A percentile compares a stretch with the other conserved stretches of the same genome.
Evolutionary conservation across 1,140 invertebrate genomes (phyloP).

Genomic region (Proctacanthus coquilletti): DNA sequence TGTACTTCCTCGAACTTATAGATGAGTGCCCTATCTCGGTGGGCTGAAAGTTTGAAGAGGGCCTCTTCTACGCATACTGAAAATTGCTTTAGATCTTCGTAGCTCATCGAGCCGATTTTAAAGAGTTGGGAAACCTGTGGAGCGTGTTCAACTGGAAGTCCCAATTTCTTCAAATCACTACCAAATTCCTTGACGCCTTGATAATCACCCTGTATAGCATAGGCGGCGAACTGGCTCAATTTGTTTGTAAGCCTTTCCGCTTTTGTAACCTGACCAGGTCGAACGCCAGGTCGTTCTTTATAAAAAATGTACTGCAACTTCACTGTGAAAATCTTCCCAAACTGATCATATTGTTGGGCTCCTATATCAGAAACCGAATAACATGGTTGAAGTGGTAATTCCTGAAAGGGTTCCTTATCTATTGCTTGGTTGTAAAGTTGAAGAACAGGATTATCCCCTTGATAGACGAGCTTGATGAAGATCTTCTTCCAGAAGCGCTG

Average conservation of each 20-base stretch:
- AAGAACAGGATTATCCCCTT: conserved; percentile 68
- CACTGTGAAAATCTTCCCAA: conserved; percentile 96
- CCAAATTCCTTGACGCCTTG: conserved; percentile 85
- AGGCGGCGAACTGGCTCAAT: conserved; percentile 84
- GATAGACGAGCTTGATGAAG: conserved; percentile 63
- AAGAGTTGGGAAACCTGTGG: conserved; percentile 92
- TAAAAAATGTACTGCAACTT: conserved; percentile 98
- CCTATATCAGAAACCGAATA: conserved; percentile 84
- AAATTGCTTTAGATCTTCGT: conserved; percentile 84
- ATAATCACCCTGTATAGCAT: conserved; percentile 86
- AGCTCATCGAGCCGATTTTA: conserved; percentile 83
- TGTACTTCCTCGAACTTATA: conserved; percentile 99
- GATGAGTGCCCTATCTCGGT: conserved; percentile 74
- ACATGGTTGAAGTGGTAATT: conserved; percentile 81
- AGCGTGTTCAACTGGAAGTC: conserved; percentile 92
- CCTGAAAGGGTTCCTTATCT: conserved; percentile 86
- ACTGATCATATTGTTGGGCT: conserved; percentile 96
- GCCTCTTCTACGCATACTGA: conserved; percentile 78
- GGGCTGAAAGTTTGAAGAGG: conserved; percentile 65
- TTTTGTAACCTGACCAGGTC: conserved; percentile 90
- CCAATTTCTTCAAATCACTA: conserved; percentile 81
- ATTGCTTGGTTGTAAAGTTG: conserved; percentile 70
- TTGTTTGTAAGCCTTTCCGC: conserved; percentile 81
- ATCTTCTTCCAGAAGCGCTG: conserved; percentile 97
- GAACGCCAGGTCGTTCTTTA: conserved; percentile 90